Evolutionary conservation across 1,140 invertebrate species (phyloP), one percentile per base, ranked within the genome.

Genomic region (Panagrolaimus sp.): DNA sequence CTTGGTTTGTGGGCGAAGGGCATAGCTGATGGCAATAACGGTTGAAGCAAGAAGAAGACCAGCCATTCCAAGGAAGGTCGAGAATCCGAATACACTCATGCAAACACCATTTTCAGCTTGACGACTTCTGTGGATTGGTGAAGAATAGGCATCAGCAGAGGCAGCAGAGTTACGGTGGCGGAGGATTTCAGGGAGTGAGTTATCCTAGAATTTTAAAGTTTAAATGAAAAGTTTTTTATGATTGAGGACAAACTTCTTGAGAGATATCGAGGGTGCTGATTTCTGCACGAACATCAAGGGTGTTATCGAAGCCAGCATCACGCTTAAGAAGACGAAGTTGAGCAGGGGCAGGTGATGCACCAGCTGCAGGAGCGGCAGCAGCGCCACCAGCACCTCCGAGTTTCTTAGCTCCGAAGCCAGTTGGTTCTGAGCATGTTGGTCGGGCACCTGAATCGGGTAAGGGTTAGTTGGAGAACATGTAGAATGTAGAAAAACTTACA

Each of bases 331-430:
- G 75, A 15, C 81, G 70, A 52, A 78, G 76, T 32, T 80, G 73
- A 69, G 79, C 76, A 26, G 78, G 72, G 10, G 75, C 75, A 15
- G 58, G 58, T 43, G 67, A 38, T 43, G 47, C 38, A 55, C 24
- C 46, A 43, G 71, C 71, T 26, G 70, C 68, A 6, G 67, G 67
- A n/a, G 43, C 45, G 62, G 71, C 67, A 38, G 73, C 73, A 28
- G 46, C 70, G 9, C 32, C 73, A 64, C 24, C 72, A n/a, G 48
- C 68, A n/a, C 69, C 78, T 17, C 75, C 77, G 10, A 71, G 43
- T 48, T 80, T 83, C 24, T 65, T 62, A n/a, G 80, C 81, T 64
- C 79, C 79, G 72, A 82, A 82, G 38, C 80, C 80, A 65, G 63
- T 62, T 24, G 80, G 80, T 47, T 83, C 82, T 17, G 77, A 52